Evolutionary conservation across 2,888 invertebrate species (phyloP), one percentile per base, ranked within the genome.

Genomic region (Melinaea menophilus): DNA sequence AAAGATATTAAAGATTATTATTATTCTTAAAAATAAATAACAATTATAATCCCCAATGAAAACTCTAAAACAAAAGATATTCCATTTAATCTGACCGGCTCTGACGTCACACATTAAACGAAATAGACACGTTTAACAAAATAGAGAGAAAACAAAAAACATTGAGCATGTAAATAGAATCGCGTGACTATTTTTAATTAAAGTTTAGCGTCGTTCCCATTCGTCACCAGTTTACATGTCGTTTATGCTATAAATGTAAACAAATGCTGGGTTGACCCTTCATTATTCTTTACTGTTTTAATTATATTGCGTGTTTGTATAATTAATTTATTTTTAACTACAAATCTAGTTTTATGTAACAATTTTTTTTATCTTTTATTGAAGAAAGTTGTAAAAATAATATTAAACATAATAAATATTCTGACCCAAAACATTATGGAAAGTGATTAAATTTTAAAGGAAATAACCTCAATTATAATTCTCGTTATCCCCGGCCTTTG

Each of bases 121-220:
- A 62, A 66, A 59, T 62, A 55, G 61, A 47, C 34, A 37, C n/a
- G 54, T 64, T 51, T 62, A 61, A 58, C 55, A 59, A 64, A 61
- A 57, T 67, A 61, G 55, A 56, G 61, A 58, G 62, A 68, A 67
- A 65, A 59, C 61, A 59, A 66, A 71, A 65, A 63, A 59, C 55
- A 34, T 55, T 64, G 61, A 61, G 65, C 62, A 64, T 68, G 66
- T 60, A 66, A 71, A 70, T 68, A 71, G 60, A 56, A 63, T 77
- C 62, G 77, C 78, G 78, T 78, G 77, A 75, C 75, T 69, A 69
- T 72, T 76, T 77, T 77, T 76, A 78, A 77, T 77, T 78, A 77
- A 77, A 74, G 61, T 67, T 66, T 57, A 66, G 66, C 64, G 69
- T 69, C 71, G 61, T 70, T 67, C 73, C 69, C 68, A 69, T 70